Conservation (phyloP, 1,140 invertebrate genomes). For the Sycobia sp. region DNA sequence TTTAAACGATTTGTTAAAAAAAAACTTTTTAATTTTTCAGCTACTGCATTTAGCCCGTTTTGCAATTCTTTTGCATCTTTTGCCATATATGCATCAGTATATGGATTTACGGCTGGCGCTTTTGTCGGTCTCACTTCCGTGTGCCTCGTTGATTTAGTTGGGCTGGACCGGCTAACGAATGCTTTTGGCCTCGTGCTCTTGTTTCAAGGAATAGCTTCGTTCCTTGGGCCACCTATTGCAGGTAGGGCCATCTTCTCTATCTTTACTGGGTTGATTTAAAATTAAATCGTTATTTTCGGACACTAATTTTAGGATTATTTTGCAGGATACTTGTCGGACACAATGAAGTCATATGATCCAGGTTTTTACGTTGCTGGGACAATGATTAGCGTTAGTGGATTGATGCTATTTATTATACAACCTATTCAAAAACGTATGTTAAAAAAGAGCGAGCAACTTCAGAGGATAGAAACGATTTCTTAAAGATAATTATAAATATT, state of each 20-base stretch:
- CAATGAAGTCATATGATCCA: slow-evolving; percentile 67
- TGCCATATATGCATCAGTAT: slow-evolving; percentile 78
- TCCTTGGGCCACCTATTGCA: slow-evolving; percentile 86
- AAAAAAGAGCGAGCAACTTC: slow-evolving; percentile 10
- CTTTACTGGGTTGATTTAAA: no score
- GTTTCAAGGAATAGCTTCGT: slow-evolving; percentile 89
- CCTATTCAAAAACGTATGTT: slow-evolving; percentile 66
- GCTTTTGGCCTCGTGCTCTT: slow-evolving; percentile 89
- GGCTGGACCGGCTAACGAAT: slow-evolving; percentile 86
- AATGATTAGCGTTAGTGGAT: slow-evolving; percentile 83
- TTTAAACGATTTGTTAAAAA: no score
- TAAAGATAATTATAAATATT: not conserved
- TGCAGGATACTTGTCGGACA: slow-evolving; percentile 12
- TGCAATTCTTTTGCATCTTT: slow-evolving; percentile 74
- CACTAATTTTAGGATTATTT: no score
- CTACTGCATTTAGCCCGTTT: slow-evolving; percentile 77
- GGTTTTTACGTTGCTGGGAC: slow-evolving; percentile 83
- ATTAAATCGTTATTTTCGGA: no score
- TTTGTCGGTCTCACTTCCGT: slow-evolving; percentile 93
- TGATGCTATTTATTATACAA: slow-evolving; percentile 88
- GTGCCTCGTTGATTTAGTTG: slow-evolving; percentile 84
- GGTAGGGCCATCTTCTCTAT: slow-evolving; percentile 66
- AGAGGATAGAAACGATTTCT: slow-evolving; percentile 19
- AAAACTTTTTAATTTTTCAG: slow-evolving; percentile 62
- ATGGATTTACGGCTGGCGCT: slow-evolving; percentile 88